Evolutionary conservation across 2,113 vertebrate species (phyloP), one percentile per base, ranked within the genome.

Genomic region (Engraulis encrasicolus): DNA sequence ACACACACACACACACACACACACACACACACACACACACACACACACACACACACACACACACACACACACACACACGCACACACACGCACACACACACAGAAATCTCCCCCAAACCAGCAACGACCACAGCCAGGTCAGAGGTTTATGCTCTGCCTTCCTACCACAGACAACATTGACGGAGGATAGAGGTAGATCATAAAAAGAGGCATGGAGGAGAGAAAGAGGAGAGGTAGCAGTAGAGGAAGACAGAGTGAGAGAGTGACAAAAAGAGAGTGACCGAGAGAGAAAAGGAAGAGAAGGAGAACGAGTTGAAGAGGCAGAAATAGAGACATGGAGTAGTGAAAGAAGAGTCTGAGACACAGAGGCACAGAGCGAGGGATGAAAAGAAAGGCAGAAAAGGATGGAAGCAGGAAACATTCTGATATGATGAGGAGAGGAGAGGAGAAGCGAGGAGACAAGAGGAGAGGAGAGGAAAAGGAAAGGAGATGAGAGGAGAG

Each of bases 221-320:
- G 36, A 85, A 12, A 79, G 78, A 52, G 3, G 54, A 77, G 36
- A 54, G 27, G 34, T 50, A 84, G 81, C n/a, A n/a, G n/a, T n/a
- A 81, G 23, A 81, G 77, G 40, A 45, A 45, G 40, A 45, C 40
- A 45, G 40, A 45, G 9, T 3, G 40, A 45, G 40, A 45, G 4
- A 5, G 40, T 3, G 40, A 45, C 3, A 9, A 45, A 9, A 45
- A 45, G 40, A 45, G 4, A 45, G 40, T 5, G 40, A 9, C 40
- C 40, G 40, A 5, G 40, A 45, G 9, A 5, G 9, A 9, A 5
- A 45, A 9, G 40, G 40, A 45, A 9, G 40, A 9, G 40, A 45
- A 9, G 9, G 9, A 45, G 40, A 45, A 45, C 4, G 40, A 9
- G 40, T 5, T 3, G 9, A 45, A 45, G 40, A 45, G 40, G 9